Conservation (phyloP, 2,888 invertebrate species). For the Brachyptera putata region DNA sequence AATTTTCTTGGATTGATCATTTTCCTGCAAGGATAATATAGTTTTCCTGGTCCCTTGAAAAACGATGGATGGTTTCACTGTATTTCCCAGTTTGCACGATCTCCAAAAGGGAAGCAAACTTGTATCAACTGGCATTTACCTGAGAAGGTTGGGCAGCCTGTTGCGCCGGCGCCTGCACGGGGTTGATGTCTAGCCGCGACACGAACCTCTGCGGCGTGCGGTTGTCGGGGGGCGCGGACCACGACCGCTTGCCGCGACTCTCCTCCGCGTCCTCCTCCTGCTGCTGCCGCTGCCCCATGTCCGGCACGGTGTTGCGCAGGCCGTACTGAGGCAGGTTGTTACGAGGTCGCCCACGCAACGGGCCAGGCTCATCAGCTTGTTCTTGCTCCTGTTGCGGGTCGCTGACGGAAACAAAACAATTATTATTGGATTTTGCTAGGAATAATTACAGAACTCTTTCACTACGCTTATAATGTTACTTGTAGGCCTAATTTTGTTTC, state of each 20-base stretch:
- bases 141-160: not conserved
- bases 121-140: no score
- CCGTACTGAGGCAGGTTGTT: constrained; percentile 59
- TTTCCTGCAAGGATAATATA: no score
- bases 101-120: no score
- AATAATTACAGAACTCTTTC: no score
- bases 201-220: constrained; percentile 40
- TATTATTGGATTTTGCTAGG: no score
- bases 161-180: constrained; percentile 35
- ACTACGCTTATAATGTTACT: no score
- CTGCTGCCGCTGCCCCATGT: constrained; percentile 54
- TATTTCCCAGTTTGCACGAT: no score
- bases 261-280: constrained; percentile 48
- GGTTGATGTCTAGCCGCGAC: constrained; percentile 38
- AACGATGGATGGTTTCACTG: no score
- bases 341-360: constrained; percentile 21
- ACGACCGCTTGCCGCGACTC: constrained; percentile 62
- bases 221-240: constrained; percentile 69
- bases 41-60: no score
- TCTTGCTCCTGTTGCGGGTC: constrained; percentile 33
- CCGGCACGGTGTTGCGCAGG: constrained; percentile 66
- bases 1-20: no score
- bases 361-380: constrained; percentile 37
- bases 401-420: no score
- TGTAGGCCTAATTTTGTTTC: no score